Percentiles rank a stretch among this genome's conserved stretches.
These are phyloP conservation scores for Carassius auratus DNA, from an alignment of 2,113 vertebrate species.

Conservation along the genomic window DNA sequence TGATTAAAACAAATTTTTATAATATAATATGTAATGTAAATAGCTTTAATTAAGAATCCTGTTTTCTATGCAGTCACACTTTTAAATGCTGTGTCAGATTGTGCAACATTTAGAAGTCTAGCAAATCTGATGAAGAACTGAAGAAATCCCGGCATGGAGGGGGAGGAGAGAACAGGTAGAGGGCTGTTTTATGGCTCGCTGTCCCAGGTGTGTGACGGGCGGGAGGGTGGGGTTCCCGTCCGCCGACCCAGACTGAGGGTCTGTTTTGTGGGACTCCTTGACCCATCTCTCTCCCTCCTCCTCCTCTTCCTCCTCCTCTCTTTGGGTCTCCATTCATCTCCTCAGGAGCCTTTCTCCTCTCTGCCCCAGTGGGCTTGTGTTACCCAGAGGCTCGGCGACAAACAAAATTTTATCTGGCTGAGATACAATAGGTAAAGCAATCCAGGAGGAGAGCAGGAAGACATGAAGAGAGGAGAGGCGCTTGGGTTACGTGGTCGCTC, in stretches of 20 bases:
- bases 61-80: background rate
- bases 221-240: constrained; percentile 30
- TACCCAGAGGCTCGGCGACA: constrained; percentile 35
- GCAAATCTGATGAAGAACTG: constrained; percentile 10
- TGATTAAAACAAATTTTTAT: background rate
- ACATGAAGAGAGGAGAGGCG: too few relatives aligned
- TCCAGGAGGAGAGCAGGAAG: too few relatives aligned
- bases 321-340: constrained; percentile 48
- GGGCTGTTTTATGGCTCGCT: too few relatives aligned
- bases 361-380: constrained; percentile 44
- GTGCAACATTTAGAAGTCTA: background rate
- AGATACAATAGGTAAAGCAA: constrained; percentile 2
- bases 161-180: background rate
- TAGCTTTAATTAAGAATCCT: background rate
- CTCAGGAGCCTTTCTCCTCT: background rate
- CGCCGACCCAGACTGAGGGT: constrained; percentile 41
- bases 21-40: background rate
- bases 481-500: too few relatives aligned
- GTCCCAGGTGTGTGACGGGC: too few relatives aligned
- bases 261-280: constrained; percentile 41
- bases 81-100: background rate
- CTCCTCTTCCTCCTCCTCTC: constrained; percentile 15
- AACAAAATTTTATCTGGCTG: constrained; percentile 55
- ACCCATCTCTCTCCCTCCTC: background rate
- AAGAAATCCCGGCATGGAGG: background rate